Evolutionary conservation across 2,113 vertebrate genomes (phyloP).

Genomic region (Brachionichthys hirsutus): DNA sequence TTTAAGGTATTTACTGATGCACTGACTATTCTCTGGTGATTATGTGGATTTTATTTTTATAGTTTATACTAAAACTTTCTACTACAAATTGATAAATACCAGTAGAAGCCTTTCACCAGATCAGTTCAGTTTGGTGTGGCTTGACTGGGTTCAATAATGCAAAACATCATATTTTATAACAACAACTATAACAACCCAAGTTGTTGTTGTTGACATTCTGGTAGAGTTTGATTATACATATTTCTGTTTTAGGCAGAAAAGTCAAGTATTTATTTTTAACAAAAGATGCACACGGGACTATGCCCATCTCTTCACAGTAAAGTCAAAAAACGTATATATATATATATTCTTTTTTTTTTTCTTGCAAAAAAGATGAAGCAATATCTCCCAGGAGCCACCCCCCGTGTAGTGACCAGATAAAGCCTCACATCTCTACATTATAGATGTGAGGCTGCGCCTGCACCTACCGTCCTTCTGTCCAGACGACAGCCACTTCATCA

Average conservation of each 20-base stretch:
- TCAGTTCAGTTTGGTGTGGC: not conserved
- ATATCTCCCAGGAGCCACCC: too few relatives aligned
- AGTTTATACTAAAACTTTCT: conserved; percentile 2
- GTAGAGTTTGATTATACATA: not conserved
- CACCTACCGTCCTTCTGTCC: conserved; percentile 42
- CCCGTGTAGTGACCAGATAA: too few relatives aligned
- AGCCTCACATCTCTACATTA: conserved; percentile 25
- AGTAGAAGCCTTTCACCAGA: too few relatives aligned
- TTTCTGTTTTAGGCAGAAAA: too few relatives aligned
- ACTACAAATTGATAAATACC: conserved; percentile 1
- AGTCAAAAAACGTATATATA: too few relatives aligned
- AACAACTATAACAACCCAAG: not conserved
- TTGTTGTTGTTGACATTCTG: not conserved
- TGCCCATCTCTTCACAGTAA: too few relatives aligned
- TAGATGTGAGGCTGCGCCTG: conserved; percentile 12
- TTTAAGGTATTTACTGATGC: conserved; percentile 25
- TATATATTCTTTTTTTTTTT: too few relatives aligned
- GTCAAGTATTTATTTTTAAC: too few relatives aligned
- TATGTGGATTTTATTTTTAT: conserved; percentile 32
- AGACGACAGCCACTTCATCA: conserved; percentile 66
- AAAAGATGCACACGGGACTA: too few relatives aligned
- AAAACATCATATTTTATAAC: not conserved
- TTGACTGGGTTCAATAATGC: not conserved
- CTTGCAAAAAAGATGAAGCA: too few relatives aligned
- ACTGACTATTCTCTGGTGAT: conserved; percentile 9